Base-by-base conservation (phyloP, 1,140 invertebrate genomes). In the Drosophila fuyamai region DNA sequence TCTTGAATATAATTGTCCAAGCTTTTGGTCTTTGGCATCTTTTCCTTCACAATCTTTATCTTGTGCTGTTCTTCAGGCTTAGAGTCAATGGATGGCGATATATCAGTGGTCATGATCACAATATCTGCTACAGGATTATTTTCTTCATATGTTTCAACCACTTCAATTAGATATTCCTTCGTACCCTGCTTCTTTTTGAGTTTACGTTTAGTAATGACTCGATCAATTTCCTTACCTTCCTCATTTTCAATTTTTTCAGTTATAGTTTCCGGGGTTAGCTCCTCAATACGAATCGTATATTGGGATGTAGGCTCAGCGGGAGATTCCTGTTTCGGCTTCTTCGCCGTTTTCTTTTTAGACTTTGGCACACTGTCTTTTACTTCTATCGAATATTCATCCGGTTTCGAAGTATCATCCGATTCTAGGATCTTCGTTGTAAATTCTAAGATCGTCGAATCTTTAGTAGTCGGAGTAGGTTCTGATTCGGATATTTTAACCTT, bases 161-260 rank as follows among this genome's bases (percentile, higher is more conserved):
- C 84, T 66, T 91, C 88, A 23, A 91, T 91, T 2, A 91, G n/a
- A 41, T 91, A 91, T 72, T 91, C 88, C 3, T 75, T 88, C 1
- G 58, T 62, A 35, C 88, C 88, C 2, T 53, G 50, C 44, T 81
- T 80, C 55, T 91, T 92, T 29, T 91, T 92, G 4, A 92, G 72
- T 38, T 61, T 92, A 6, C 88, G 62, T 36, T 88, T 92, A 5
- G 81, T 82, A 10, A 65, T 88, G 18, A 79, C 78, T 41, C 80
- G 91, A 79, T 78, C 79, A 1, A 84, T 60, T 50, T 81, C 68
- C 13, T 81, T 75, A 5, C 92, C 83, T 5, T 92, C 93, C 43
- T 93, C 94, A 13, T 92, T 81, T 29, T 75, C 41, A 4, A 93
- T 61, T 83, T 93, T 54, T 23, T 88, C 79, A 0, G 55, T 73